phyloP scores from a whole-genome alignment of 2,113 vertebrate species.

The Paralichthys olivaceus region DNA sequence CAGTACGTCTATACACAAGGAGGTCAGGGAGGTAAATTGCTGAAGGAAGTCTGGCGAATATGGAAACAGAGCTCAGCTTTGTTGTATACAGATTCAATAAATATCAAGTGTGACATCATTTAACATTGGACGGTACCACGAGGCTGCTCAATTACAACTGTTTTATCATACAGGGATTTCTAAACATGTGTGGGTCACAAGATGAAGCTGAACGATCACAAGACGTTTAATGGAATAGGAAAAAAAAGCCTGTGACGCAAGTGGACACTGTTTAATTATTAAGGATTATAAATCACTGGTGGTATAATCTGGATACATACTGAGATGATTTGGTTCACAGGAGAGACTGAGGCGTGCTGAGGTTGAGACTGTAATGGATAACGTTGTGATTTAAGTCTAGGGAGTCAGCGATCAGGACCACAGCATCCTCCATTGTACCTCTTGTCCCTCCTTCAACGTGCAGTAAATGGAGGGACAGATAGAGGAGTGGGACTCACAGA shows the following conservation, averaged over 20 bases:
- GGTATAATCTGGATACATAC: too few relatives aligned
- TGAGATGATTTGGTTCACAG: too few relatives aligned
- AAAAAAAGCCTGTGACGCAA: too few relatives aligned
- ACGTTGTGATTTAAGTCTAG: neutral
- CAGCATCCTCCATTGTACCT: slow-evolving; percentile 31
- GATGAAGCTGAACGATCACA: neutral
- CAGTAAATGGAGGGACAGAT: slow-evolving; percentile 56
- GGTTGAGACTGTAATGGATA: neutral
- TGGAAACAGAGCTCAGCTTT: neutral
- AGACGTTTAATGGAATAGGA: neutral
- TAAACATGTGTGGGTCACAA: neutral
- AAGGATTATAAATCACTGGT: too few relatives aligned
- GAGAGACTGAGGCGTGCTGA: neutral
- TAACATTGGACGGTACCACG: neutral
- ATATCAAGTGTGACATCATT: neutral
- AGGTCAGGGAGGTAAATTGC: neutral
- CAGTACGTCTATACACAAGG: neutral
- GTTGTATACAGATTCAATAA: neutral
- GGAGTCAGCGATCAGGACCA: neutral
- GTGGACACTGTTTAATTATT: too few relatives aligned
- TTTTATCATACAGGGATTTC: neutral
- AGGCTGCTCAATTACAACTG: neutral
- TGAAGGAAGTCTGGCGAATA: neutral
- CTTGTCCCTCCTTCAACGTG: slow-evolving; percentile 9
- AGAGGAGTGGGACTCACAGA: slow-evolving; percentile 62